phyloP scores from a whole-genome alignment of 1,140 invertebrate species.

The Doryteuthis pealeii region DNA sequence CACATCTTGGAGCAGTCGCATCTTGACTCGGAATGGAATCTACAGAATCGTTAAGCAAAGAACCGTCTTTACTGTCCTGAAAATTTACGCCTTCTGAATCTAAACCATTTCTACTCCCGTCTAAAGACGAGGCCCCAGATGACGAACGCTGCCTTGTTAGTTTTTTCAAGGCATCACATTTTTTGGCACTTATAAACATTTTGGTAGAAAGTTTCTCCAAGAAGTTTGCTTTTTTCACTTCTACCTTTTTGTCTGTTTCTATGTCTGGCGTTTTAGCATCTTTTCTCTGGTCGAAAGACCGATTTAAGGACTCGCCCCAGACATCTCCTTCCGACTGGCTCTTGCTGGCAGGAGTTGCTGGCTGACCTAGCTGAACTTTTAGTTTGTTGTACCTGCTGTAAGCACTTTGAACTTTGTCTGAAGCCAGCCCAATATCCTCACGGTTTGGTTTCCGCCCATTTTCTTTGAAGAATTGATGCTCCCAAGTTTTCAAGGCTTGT shows the following conservation, averaged over 20 bases:
- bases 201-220: slow-evolving; percentile 29
- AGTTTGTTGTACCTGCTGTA: slow-evolving; percentile 24
- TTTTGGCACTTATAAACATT: slow-evolving; percentile 30
- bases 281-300: slow-evolving; percentile 8
- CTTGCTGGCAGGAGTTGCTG: not conserved
- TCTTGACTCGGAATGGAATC: no score
- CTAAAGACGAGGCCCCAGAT: slow-evolving; percentile 10
- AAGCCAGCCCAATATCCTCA: slow-evolving; percentile 41
- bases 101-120: not conserved
- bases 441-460: slow-evolving; percentile 41
- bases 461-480: slow-evolving; percentile 35
- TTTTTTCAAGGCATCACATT: slow-evolving; percentile 4
- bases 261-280: no score
- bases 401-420: slow-evolving; percentile 42
- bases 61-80: no score
- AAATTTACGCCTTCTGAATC: no score
- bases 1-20: no score
- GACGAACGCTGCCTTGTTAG: slow-evolving; percentile 15
- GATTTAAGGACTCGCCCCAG: slow-evolving; percentile 35
- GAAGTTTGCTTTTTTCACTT: slow-evolving; percentile 17
- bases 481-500: slow-evolving; percentile 44
- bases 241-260: not conserved
- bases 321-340: slow-evolving; percentile 11
- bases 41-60: no score
- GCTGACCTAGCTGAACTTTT: slow-evolving; percentile 16